Evolutionary conservation across 2,888 invertebrate genomes (phyloP).

Genomic region (Cheilosia variabilis): DNA sequence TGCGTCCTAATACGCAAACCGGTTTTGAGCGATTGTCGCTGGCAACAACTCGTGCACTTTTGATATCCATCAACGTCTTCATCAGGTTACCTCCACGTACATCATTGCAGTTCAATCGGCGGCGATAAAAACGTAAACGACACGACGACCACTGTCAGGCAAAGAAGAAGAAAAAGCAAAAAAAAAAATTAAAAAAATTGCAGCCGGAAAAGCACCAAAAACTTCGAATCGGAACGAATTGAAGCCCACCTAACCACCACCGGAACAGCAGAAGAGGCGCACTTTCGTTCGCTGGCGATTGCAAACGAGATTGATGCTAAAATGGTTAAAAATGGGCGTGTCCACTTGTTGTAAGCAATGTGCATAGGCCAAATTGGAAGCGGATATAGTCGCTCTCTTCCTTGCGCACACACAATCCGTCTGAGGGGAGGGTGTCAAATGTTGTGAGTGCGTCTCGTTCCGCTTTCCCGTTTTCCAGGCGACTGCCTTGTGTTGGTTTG

Average conservation of each 20-base stretch:
- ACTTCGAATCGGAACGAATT: slow-evolving; percentile 68
- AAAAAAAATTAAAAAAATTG: slow-evolving; percentile 11
- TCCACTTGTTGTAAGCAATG: slow-evolving; percentile 64
- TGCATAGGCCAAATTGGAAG: slow-evolving; percentile 51
- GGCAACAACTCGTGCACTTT: slow-evolving; percentile 66
- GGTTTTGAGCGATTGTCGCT: slow-evolving; percentile 77
- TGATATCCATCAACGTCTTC: slow-evolving; percentile 74
- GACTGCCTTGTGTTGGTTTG: slow-evolving; percentile 20
- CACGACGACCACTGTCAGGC: slow-evolving; percentile 66
- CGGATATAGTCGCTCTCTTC: slow-evolving; percentile 42
- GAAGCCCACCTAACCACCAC: slow-evolving; percentile 61
- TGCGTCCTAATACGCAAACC: slow-evolving; percentile 77
- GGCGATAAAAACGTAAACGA: slow-evolving; percentile 68
- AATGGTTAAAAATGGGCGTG: slow-evolving; percentile 64
- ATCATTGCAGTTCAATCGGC: slow-evolving; percentile 70
- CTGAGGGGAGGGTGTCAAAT: slow-evolving; percentile 6
- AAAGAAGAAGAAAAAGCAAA: slow-evolving; percentile 22
- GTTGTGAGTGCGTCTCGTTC: slow-evolving; percentile 19
- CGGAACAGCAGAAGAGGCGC: slow-evolving; percentile 72
- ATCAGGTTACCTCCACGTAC: slow-evolving; percentile 62
- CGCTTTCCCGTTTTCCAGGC: slow-evolving; percentile 56
- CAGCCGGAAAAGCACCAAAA: slow-evolving; percentile 63
- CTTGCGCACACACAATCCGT: slow-evolving; percentile 8
- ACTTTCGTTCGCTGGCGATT: slow-evolving; percentile 59
- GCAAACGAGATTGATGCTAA: slow-evolving; percentile 56